These are phyloP conservation scores for Cephus pygmeus DNA, from an alignment of 2,888 invertebrate species.

Conservation along the genomic window DNA sequence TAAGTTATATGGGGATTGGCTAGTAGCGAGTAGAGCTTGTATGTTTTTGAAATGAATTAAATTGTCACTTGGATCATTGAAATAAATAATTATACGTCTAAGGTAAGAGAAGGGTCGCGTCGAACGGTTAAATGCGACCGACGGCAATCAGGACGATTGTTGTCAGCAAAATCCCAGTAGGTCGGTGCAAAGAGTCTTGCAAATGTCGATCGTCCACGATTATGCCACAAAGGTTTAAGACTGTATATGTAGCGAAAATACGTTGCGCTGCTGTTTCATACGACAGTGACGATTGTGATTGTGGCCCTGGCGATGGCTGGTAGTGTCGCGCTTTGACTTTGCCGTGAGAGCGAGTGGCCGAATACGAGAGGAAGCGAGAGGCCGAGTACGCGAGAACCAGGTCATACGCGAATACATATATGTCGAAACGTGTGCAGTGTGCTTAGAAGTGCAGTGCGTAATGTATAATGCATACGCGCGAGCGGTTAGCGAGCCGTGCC, in stretches of 20 bases:
- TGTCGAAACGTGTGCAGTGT: conserved; percentile 19
- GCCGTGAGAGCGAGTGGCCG: background rate
- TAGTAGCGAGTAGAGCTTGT: background rate
- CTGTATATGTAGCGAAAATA: conserved; percentile 19
- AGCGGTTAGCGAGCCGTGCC: conserved; percentile 7
- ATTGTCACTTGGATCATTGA: background rate
- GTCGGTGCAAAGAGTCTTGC: conserved; percentile 59
- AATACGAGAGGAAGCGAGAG: conserved; percentile 9
- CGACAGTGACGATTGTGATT: background rate
- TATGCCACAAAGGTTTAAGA: conserved; percentile 47
- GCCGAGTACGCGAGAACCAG: conserved; percentile 36
- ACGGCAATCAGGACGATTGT: conserved; percentile 25
- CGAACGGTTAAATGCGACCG: conserved; percentile 20
- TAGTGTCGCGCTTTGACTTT: background rate
- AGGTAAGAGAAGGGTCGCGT: background rate
- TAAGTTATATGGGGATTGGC: background rate
- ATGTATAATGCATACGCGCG: conserved; percentile 15
- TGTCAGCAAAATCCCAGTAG: conserved; percentile 37
- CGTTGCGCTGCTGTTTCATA: background rate
- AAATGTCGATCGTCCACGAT: conserved; percentile 38
- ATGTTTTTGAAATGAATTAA: too few relatives aligned
- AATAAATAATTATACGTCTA: background rate
- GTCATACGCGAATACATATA: conserved; percentile 28
- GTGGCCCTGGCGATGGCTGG: background rate
- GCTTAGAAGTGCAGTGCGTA: conserved; percentile 8